These are phyloP conservation scores for Orthosia gracilis DNA, from an alignment of 2,888 invertebrate genomes.

Conservation along the genomic window DNA sequence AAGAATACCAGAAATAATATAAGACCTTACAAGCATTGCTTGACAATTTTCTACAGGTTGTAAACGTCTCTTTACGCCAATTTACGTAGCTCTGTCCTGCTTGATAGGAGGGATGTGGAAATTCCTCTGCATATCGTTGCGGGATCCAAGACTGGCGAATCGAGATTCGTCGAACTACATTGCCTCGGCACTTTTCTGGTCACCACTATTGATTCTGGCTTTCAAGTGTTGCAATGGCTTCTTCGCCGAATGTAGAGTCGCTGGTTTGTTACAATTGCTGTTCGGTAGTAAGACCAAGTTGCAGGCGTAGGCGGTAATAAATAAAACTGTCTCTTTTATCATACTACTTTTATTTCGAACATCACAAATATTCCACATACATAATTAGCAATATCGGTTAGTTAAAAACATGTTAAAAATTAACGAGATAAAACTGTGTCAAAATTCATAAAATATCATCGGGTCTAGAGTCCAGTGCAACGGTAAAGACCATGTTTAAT, in stretches of 20 bases:
- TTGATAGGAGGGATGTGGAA: no score
- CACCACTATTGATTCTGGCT: no score
- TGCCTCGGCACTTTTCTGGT: no score
- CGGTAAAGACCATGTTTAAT: constrained; percentile 48
- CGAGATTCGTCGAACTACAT: no score
- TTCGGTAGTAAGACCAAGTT: background rate
- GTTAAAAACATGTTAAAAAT: constrained; percentile 69
- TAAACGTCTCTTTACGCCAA: no score
- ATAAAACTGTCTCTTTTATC: constrained; percentile 56
- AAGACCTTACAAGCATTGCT: background rate
- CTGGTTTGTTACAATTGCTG: no score
- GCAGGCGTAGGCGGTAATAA: constrained; percentile 1
- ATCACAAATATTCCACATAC: constrained; percentile 85
- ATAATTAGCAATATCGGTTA: constrained; percentile 75
- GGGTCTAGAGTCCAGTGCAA: constrained; percentile 39
- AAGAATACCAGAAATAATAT: background rate
- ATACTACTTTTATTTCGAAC: constrained; percentile 82
- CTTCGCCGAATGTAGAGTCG: no score
- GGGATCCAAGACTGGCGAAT: no score
- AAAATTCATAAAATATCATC: constrained; percentile 65
- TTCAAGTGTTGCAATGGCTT: no score
- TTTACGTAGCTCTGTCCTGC: no score
- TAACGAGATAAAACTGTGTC: constrained; percentile 69
- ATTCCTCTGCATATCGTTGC: no score
- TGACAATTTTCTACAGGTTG: background rate